Percentiles rank a stretch among this genome's conserved stretches.
phyloP scores from a whole-genome alignment of 2,888 invertebrate species.

The Ectobius pallidus region DNA sequence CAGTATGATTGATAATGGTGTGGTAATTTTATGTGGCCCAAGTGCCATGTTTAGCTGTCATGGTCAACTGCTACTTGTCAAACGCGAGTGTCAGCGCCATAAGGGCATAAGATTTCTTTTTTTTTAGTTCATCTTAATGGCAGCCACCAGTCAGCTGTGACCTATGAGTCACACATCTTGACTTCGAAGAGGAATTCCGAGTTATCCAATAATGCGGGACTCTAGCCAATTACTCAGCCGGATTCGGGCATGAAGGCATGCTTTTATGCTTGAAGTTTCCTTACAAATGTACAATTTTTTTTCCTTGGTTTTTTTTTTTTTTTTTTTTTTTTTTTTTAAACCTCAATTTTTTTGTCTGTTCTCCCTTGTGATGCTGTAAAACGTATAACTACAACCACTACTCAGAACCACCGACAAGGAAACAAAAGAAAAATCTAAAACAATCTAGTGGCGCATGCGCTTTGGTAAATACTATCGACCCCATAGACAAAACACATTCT shows the following conservation, averaged over 20 bases:
- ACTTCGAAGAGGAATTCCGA: background rate
- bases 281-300: no score
- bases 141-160: conserved; percentile 12
- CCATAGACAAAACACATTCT: conserved; percentile 33
- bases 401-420: background rate
- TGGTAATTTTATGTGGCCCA: background rate
- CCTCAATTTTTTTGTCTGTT: no score
- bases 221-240: background rate
- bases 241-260: background rate
- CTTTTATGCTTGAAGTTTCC: no score
- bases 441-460: conserved; percentile 28
- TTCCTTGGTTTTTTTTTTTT: no score
- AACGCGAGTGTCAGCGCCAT: no score
- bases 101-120: no score
- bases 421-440: conserved; percentile 16
- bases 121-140: background rate
- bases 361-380: background rate
- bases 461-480: conserved; percentile 26
- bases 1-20: background rate
- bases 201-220: background rate
- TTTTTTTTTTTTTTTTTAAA: no score
- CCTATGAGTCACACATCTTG: background rate
- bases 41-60: no score
- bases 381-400: background rate
- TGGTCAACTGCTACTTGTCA: background rate